These are phyloP conservation scores for Limosa lapponica DNA, from an alignment of 2,797 vertebrate genomes.

Conservation along the genomic window DNA sequence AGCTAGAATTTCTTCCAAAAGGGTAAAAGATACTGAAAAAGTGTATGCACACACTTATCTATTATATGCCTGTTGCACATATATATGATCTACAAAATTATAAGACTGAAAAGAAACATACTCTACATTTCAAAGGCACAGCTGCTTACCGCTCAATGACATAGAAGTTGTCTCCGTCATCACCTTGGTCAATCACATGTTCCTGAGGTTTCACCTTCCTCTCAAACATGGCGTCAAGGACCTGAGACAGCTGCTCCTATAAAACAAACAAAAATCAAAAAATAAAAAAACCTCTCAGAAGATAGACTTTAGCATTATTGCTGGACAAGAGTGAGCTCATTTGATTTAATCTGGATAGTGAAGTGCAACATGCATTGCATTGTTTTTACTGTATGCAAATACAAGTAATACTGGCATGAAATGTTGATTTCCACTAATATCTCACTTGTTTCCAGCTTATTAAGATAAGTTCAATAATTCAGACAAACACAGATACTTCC, in stretches of 20 bases:
- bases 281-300: neutral
- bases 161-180: slow-evolving; percentile 99
- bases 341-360: neutral
- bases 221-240: slow-evolving; percentile 99
- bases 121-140: neutral
- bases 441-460: neutral
- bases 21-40: neutral
- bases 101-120: neutral
- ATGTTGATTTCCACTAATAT: neutral
- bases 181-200: slow-evolving; percentile 97
- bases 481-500: neutral
- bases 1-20: neutral
- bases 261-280: neutral
- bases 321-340: fast-evolving
- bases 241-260: slow-evolving; percentile 96
- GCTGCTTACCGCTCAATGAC: slow-evolving; percentile 90
- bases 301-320: neutral
- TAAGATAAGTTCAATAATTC: neutral
- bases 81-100: neutral
- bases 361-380: neutral
- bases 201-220: slow-evolving; percentile 88
- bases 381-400: neutral
- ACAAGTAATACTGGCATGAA: neutral
- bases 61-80: neutral
- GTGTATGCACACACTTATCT: neutral